Evolutionary conservation across 2,113 vertebrate species (phyloP).

Genomic region (Rhynchomys soricoides): DNA sequence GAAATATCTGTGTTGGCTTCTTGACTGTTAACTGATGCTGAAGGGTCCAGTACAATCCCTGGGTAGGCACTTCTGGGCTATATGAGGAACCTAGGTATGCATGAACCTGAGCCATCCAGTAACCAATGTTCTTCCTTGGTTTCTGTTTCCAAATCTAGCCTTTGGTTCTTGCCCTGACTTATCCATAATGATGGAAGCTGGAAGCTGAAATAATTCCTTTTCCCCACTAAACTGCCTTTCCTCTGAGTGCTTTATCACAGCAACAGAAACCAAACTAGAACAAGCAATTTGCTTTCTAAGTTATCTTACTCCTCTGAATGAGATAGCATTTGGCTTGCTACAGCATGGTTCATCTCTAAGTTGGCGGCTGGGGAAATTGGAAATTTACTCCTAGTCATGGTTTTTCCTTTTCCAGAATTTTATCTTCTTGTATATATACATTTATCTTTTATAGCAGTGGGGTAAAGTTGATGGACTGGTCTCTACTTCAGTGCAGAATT

Average conservation of each 20-base stretch:
- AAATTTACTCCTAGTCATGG: neutral
- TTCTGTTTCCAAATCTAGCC: neutral
- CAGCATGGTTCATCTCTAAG: constrained; percentile 42
- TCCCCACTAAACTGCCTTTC: too few species aligned
- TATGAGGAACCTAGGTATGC: neutral
- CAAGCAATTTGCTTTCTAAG: constrained; percentile 58
- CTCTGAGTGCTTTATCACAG: neutral
- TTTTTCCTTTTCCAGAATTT: neutral
- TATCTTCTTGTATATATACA: neutral
- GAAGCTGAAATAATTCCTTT: neutral
- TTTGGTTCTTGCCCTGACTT: neutral
- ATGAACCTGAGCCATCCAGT: neutral
- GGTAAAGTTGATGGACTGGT: neutral
- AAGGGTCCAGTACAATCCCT: neutral
- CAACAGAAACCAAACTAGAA: neutral
- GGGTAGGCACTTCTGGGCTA: neutral
- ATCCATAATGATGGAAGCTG: too few species aligned
- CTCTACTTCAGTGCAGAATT: neutral
- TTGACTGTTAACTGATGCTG: neutral
- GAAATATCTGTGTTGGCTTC: neutral
- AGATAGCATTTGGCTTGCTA: constrained; percentile 47
- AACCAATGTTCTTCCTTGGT: too few species aligned
- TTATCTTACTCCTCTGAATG: constrained; percentile 65
- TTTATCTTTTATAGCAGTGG: neutral
- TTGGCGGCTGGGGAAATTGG: constrained; percentile 22